phyloP scores from a whole-genome alignment of 1,140 invertebrate species.

The Drosophila eugracilis region DNA sequence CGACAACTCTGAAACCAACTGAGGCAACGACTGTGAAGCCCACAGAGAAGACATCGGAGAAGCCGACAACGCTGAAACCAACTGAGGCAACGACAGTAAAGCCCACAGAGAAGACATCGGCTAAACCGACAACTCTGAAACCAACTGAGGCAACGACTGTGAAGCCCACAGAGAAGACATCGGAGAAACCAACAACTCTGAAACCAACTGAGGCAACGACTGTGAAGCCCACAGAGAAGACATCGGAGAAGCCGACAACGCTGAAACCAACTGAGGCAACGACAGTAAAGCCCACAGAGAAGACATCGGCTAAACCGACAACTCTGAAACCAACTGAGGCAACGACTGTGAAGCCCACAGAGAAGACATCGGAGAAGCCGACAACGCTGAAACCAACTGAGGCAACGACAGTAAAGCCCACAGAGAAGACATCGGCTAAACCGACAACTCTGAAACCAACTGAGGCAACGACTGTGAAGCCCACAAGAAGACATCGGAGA shows the following conservation, averaged over 20 bases:
- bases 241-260: slow-evolving; percentile 1
- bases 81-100: background rate
- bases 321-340: background rate
- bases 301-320: background rate
- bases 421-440: no score
- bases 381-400: slow-evolving; percentile 8
- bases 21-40: background rate
- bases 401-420: background rate
- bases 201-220: background rate
- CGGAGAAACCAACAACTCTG: background rate
- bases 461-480: background rate
- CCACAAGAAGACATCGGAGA: no score
- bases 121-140: slow-evolving; percentile 3
- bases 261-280: background rate
- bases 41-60: slow-evolving; percentile 9
- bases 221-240: background rate
- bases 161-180: background rate
- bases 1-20: background rate
- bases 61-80: slow-evolving; percentile 9
- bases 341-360: background rate
- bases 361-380: background rate
- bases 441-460: slow-evolving; percentile 2
- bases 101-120: no score
- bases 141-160: slow-evolving; percentile 2
- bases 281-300: background rate